These are phyloP conservation scores for Pitangus sulphuratus DNA, from an alignment of 2,797 vertebrate genomes.

Conservation along the genomic window DNA sequence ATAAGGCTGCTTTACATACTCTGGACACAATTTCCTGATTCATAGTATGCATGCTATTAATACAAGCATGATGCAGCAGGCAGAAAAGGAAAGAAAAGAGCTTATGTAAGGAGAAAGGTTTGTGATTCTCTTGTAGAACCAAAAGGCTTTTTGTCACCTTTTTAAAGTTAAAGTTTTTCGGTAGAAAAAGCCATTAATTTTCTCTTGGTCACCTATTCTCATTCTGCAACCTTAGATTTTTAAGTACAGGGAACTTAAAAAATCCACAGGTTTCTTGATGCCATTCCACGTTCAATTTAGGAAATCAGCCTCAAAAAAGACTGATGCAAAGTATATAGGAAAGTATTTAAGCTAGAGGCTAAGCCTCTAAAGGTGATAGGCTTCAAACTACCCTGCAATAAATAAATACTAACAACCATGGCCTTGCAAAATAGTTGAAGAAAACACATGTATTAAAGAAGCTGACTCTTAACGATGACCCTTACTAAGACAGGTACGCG, in stretches of 20 bases:
- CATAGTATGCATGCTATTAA: not conserved
- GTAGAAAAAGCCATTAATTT: not conserved
- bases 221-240: not conserved
- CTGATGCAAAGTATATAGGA: not conserved
- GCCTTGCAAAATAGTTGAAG: not conserved
- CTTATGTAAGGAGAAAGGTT: not conserved
- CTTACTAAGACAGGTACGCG: not conserved
- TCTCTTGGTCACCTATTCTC: not conserved
- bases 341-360: not conserved
- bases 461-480: not conserved
- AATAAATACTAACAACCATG: not conserved
- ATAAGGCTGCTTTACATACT: not conserved
- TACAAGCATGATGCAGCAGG: not conserved
- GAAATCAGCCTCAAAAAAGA: not conserved
- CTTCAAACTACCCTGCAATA: not conserved
- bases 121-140: not conserved
- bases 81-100: not conserved
- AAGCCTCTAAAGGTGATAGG: not conserved
- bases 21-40: not conserved
- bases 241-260: not conserved
- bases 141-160: not conserved
- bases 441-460: not conserved
- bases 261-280: not conserved
- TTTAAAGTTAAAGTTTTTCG: not conserved
- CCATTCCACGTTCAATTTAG: not conserved